These are phyloP conservation scores for Ciona savignyi DNA, from an alignment of 23 tunicate species.

Conservation along the genomic window DNA sequence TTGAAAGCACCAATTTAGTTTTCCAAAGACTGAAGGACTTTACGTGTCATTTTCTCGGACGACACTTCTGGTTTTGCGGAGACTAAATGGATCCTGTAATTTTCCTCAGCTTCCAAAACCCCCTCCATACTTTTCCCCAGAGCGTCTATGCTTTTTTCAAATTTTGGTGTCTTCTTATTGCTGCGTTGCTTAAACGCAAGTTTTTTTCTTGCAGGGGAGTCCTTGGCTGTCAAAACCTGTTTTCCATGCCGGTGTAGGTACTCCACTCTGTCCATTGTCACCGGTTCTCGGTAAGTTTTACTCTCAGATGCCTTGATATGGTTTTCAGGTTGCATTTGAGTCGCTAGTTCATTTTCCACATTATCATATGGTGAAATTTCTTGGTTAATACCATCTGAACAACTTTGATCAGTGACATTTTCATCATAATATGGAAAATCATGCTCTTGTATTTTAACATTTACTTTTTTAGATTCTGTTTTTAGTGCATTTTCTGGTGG, in stretches of 20 bases:
- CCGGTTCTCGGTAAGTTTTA: background rate
- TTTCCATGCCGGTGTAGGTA: slow-evolving; percentile 19
- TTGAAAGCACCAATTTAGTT: too few relatives aligned
- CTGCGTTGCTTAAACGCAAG: slow-evolving; percentile 12
- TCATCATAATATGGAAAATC: slow-evolving; percentile 4
- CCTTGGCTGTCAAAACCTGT: slow-evolving; percentile 8
- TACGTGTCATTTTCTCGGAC: background rate
- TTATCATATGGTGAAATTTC: background rate
- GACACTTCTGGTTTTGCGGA: background rate
- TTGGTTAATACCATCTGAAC: background rate
- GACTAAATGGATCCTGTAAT: slow-evolving; percentile 14
- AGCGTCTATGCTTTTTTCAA: slow-evolving; percentile 30
- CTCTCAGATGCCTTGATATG: background rate
- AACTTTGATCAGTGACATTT: background rate
- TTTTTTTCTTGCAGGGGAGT: slow-evolving; percentile 42
- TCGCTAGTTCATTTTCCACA: background rate
- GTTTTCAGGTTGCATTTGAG: background rate
- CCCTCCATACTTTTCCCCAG: slow-evolving; percentile 49
- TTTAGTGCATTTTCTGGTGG: background rate
- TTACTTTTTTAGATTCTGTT: background rate
- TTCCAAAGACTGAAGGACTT: slow-evolving; percentile 5
- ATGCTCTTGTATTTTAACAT: background rate
- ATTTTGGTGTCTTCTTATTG: background rate
- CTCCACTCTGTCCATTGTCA: slow-evolving; percentile 24
- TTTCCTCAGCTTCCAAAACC: slow-evolving; percentile 23